phyloP scores from a whole-genome alignment of 1,140 invertebrate species.

The Campoletis sonorensis region DNA sequence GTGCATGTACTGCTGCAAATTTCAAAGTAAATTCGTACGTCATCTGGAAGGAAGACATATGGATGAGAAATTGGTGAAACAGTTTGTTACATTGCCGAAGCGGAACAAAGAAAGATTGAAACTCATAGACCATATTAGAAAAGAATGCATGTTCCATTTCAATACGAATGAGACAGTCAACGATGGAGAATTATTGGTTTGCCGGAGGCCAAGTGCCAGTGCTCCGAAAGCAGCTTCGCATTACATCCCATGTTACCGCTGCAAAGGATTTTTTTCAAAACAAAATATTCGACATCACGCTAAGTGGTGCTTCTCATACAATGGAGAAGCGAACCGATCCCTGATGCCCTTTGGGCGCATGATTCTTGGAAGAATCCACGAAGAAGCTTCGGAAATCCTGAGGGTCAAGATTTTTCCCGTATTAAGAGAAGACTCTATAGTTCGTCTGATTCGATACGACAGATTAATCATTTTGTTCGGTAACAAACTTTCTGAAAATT shows the following conservation, averaged over 20 bases:
- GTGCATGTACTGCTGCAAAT: constrained; percentile 48
- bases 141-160: constrained; percentile 43
- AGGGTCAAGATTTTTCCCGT: constrained; percentile 42
- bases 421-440: constrained; percentile 49
- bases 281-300: constrained; percentile 45
- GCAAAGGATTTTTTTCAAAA: constrained; percentile 46
- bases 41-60: constrained; percentile 46
- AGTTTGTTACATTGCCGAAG: constrained; percentile 42
- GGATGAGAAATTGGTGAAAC: constrained; percentile 45
- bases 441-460: constrained; percentile 47
- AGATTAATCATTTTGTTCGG: constrained; percentile 45
- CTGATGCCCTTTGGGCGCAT: not conserved
- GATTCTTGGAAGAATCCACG: constrained; percentile 43
- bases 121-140: constrained; percentile 41
- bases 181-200: constrained; percentile 45
- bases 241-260: constrained; percentile 47
- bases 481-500: constrained; percentile 49
- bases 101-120: constrained; percentile 30
- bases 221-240: constrained; percentile 22
- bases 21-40: constrained; percentile 46
- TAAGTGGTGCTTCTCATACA: constrained; percentile 21
- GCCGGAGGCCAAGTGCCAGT: constrained; percentile 42
- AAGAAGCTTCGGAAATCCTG: constrained; percentile 37
- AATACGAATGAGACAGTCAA: constrained; percentile 38
- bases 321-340: constrained; percentile 22